Evolutionary conservation across 2,888 invertebrate genomes (phyloP).

Genomic region (Odontocolon sp.): DNA sequence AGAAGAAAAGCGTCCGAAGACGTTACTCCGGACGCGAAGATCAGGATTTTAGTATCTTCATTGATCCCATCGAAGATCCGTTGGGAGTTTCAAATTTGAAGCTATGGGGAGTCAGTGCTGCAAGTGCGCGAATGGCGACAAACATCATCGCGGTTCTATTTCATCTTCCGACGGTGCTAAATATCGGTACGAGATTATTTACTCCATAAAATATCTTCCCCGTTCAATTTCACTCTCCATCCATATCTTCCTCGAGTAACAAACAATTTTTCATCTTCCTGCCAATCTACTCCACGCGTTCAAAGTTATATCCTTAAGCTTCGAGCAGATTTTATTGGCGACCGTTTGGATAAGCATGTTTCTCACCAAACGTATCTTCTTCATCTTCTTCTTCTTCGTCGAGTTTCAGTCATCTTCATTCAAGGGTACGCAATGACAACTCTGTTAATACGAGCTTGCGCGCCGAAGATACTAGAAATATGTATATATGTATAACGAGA

Average conservation of each 20-base stretch:
- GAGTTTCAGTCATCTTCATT: constrained; percentile 49
- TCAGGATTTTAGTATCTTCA: constrained; percentile 1
- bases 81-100: constrained; percentile 22
- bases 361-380: too few relatives aligned
- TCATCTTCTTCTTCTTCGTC: too few relatives aligned
- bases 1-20: constrained; percentile 9
- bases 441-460: constrained; percentile 49
- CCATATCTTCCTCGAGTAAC: neutral
- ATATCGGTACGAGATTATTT: constrained; percentile 65
- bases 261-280: constrained; percentile 15
- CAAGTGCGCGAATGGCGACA: constrained; percentile 78
- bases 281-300: constrained; percentile 16
- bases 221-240: neutral
- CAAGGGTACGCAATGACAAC: constrained; percentile 65
- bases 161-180: constrained; percentile 70
- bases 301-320: constrained; percentile 19
- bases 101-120: constrained; percentile 80
- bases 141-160: constrained; percentile 65
- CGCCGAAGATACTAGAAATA: constrained; percentile 28
- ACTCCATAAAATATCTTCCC: neutral
- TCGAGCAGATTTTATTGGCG: constrained; percentile 23
- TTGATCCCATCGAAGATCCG: neutral
- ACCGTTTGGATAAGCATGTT: too few relatives aligned
- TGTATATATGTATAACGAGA: neutral
- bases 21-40: neutral